Percentiles rank a stretch among this genome's conserved stretches.
Evolutionary conservation across 2,888 invertebrate species (phyloP).

Genomic region (Linnaemya tessellans): DNA sequence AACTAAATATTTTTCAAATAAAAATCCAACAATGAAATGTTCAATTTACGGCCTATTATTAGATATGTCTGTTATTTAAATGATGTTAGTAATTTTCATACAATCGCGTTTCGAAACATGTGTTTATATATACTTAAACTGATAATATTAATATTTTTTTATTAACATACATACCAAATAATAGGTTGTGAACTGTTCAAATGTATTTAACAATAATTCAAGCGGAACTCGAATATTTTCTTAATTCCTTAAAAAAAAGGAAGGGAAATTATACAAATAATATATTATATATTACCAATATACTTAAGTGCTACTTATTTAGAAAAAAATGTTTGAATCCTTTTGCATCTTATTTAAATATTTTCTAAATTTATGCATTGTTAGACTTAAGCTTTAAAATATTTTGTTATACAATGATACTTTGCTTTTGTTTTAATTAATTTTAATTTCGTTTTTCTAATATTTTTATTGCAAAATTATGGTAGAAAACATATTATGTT

Average conservation of each 20-base stretch:
- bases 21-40: slow-evolving; percentile 53
- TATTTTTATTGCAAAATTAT: slow-evolving; percentile 32
- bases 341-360: slow-evolving; percentile 20
- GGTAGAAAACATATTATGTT: neutral
- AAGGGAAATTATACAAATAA: slow-evolving; percentile 48
- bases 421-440: slow-evolving; percentile 16
- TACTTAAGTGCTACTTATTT: slow-evolving; percentile 31
- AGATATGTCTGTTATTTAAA: too few relatives aligned
- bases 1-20: slow-evolving; percentile 44
- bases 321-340: slow-evolving; percentile 35
- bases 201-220: slow-evolving; percentile 52
- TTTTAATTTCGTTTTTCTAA: slow-evolving; percentile 55
- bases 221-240: slow-evolving; percentile 38
- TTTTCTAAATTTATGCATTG: slow-evolving; percentile 41
- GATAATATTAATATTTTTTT: too few relatives aligned
- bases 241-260: slow-evolving; percentile 26
- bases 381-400: slow-evolving; percentile 37
- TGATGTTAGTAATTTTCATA: too few relatives aligned
- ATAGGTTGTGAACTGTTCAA: too few relatives aligned
- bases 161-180: too few relatives aligned
- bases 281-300: slow-evolving; percentile 46
- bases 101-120: too few relatives aligned
- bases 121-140: too few relatives aligned
- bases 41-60: neutral
- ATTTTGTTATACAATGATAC: slow-evolving; percentile 18